Base-by-base conservation (phyloP, 2,797 vertebrate species). In the Kryptolebias ocellatus region DNA sequence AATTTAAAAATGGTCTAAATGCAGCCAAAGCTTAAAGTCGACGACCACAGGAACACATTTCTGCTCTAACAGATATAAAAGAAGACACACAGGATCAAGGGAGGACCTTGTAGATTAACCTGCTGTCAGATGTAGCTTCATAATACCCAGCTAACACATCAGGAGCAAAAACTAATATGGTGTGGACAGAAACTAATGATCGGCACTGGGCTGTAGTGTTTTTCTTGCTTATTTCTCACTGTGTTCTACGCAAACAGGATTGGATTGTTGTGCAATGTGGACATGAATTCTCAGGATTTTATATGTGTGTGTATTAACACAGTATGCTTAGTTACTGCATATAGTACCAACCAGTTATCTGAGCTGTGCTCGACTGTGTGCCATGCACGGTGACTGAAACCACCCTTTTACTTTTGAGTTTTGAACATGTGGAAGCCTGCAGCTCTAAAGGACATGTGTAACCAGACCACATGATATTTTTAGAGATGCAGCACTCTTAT, bases 21-120 rank as follows among this genome's bases (percentile, higher is more conserved):
- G 59, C 67, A 83, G 76, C 64, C 52, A 45, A 4, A 60, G 49
- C 64, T 28, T 69, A 71, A 69, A 49, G 24, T 5, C 9, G 46
- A 65, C 52, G 56, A 62, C 57, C 53, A 75, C 49, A 44, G 42
- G 28, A 37, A 28, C 69, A 47, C 50, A 69, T 46, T 60, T 63
- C 28, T 58, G 15, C 60, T 62, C 34, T 24, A 3, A 50, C 64
- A 11, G 9, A 11, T 29, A 15, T 14, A 46, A 54, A 45, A 78
- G 75, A 70, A 77, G 73, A 75, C 20, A 50, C 44, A 72, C 55
- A 49, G 71, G 79, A 74, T 84, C 85, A 89, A 88, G 85, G 72
- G 27, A 82, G 57, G 72, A 84, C 78, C 69, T 60, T 16, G 55
- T 70, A 53, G 47, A 82, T 79, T 78, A 80, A 84, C 70, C 57